Conservation (phyloP, 2,888 invertebrate genomes). For the Eupithecia insigniata region DNA sequence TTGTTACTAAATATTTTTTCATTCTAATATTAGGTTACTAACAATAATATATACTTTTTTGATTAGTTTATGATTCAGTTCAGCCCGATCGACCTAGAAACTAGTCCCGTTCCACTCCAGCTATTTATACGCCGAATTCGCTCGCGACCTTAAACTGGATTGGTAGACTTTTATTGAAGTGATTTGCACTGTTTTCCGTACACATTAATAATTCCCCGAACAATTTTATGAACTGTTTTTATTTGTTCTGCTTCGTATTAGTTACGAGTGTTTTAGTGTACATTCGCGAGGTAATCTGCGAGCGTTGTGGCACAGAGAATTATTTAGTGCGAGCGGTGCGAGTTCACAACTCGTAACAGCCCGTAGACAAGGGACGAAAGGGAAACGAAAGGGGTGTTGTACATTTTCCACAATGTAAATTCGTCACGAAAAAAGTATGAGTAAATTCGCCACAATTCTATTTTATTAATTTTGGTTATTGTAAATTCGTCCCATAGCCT, state of each 20-base stretch:
- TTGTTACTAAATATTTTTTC: too few relatives aligned
- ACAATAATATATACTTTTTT: too few relatives aligned
- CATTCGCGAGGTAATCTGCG: constrained; percentile 32
- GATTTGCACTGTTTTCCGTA: not conserved
- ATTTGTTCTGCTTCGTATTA: constrained; percentile 23
- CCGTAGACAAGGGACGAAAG: constrained; percentile 8
- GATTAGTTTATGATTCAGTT: too few relatives aligned
- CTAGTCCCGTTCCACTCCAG: too few relatives aligned
- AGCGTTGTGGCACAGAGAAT: constrained; percentile 30
- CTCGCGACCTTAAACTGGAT: not conserved
- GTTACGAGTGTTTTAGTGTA: constrained; percentile 31
- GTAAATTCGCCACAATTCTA: too few relatives aligned
- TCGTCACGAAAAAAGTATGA: too few relatives aligned
- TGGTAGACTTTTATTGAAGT: not conserved
- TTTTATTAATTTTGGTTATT: too few relatives aligned
- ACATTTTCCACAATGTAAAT: too few relatives aligned
- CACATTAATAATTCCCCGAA: constrained; percentile 30
- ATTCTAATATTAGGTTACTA: too few relatives aligned
- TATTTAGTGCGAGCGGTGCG: constrained; percentile 32
- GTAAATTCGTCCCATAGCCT: too few relatives aligned
- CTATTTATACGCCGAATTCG: not conserved
- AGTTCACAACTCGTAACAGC: not conserved
- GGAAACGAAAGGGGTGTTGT: constrained; percentile 4
- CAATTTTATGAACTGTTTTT: constrained; percentile 23
- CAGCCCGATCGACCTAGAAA: too few relatives aligned